A percentile compares a stretch with the other conserved stretches of the same genome.
These are phyloP conservation scores for Syngnathus acus DNA, from an alignment of 2,797 vertebrate genomes.

Conservation along the genomic window DNA sequence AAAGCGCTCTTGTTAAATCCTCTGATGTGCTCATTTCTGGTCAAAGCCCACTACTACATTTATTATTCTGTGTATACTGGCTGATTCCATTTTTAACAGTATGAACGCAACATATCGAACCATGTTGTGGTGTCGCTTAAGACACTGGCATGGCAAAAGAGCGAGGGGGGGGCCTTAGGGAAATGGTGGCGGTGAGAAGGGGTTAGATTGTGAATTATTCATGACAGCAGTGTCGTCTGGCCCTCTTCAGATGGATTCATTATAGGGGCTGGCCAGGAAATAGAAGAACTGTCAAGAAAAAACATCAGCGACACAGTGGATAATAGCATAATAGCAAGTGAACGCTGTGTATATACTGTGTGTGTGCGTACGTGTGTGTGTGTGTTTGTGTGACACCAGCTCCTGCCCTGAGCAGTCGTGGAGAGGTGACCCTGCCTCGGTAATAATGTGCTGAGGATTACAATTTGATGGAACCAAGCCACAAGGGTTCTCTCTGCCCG, in stretches of 20 bases:
- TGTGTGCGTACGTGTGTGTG: conserved; percentile 8
- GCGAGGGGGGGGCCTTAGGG: conserved; percentile 14
- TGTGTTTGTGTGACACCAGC: conserved; percentile 9
- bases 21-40: too few species aligned
- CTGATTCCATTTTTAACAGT: conserved; percentile 29
- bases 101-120: conserved; percentile 62
- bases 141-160: conserved; percentile 55
- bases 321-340: conserved; percentile 34
- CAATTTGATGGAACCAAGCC: conserved; percentile 69
- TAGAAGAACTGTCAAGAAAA: conserved; percentile 70
- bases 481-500: conserved; percentile 71
- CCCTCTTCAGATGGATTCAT: conserved; percentile 76
- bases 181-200: not conserved
- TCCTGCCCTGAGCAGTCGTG: conserved; percentile 18
- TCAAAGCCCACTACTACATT: too few species aligned
- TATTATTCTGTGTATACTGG: too few species aligned
- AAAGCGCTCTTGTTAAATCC: too few species aligned
- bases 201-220: conserved; percentile 76
- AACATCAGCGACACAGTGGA: conserved; percentile 51
- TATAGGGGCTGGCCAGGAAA: conserved; percentile 70
- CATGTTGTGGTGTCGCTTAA: conserved; percentile 63
- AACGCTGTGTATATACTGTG: conserved; percentile 9
- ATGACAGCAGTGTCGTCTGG: conserved; percentile 61
- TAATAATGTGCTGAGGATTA: conserved; percentile 71
- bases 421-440: conserved; percentile 71